phyloP scores from a whole-genome alignment of 2,888 invertebrate genomes.

The Branchipolynoe longqiensis region DNA sequence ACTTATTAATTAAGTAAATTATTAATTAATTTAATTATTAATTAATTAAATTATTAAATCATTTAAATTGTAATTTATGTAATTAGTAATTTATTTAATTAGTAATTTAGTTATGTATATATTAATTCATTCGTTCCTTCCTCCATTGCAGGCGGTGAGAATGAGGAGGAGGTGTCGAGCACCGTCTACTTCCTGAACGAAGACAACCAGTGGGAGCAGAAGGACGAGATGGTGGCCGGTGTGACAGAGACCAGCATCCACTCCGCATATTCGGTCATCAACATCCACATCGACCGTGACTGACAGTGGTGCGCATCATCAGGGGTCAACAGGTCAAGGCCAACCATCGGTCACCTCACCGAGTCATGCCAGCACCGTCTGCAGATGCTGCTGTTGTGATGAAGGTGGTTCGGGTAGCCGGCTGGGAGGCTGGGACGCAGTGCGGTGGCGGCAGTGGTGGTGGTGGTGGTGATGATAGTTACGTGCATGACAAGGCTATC shows the following conservation, averaged over 20 bases:
- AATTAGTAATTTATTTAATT: too few species aligned
- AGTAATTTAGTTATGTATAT: too few species aligned
- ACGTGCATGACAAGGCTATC: too few species aligned
- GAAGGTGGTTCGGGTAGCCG: too few species aligned
- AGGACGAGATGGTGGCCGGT: constrained; percentile 66
- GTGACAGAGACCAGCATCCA: constrained; percentile 66
- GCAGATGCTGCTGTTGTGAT: constrained; percentile 14
- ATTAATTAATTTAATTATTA: too few species aligned
- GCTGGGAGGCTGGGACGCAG: too few species aligned
- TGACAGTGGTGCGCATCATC: constrained; percentile 44
- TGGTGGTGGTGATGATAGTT: too few species aligned
- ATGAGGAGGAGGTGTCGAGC: constrained; percentile 62
- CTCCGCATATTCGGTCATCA: constrained; percentile 63
- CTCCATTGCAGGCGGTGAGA: constrained; percentile 62
- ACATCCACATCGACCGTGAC: constrained; percentile 59
- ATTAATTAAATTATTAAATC: too few species aligned
- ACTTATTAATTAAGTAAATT: too few species aligned
- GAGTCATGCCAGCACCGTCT: constrained; percentile 17
- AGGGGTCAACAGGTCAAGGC: constrained; percentile 1
- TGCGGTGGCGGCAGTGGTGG: too few species aligned
- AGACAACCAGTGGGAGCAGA: constrained; percentile 62
- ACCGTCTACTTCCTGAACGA: constrained; percentile 60
- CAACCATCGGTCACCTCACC: constrained; percentile 4
- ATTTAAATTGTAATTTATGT: too few species aligned
- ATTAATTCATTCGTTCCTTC: too few species aligned